These are phyloP conservation scores for Brachionus sp. DNA, from an alignment of 1,140 invertebrate species.

Conservation along the genomic window DNA sequence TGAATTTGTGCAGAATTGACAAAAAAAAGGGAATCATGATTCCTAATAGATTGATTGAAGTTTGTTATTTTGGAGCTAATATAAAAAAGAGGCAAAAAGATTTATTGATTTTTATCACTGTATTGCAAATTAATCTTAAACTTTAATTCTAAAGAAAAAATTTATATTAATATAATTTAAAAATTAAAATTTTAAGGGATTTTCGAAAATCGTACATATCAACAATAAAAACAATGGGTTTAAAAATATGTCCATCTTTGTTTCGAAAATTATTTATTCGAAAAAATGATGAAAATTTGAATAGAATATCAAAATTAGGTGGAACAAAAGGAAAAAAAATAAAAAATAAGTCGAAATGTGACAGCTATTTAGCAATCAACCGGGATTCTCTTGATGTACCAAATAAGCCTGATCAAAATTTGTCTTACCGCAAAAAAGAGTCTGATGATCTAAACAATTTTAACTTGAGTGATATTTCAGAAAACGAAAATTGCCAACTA, in stretches of 20 bases:
- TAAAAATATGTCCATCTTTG: background rate
- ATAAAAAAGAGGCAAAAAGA: too few species aligned
- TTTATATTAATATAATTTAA: background rate
- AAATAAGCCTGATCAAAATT: background rate
- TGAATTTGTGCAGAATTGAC: too few species aligned
- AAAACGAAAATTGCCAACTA: slow-evolving; percentile 16
- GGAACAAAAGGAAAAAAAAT: background rate
- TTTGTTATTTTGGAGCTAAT: too few species aligned
- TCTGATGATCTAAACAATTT: slow-evolving; percentile 3
- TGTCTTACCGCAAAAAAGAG: background rate
- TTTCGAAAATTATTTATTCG: slow-evolving; percentile 5
- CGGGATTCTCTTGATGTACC: background rate
- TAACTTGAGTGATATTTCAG: slow-evolving; percentile 23
- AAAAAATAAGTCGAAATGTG: background rate
- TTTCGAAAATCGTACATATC: slow-evolving; percentile 37
- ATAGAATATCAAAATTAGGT: background rate
- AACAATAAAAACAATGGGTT: background rate
- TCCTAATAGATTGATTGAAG: too few species aligned
- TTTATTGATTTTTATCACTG: too few species aligned
- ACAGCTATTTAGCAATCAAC: background rate
- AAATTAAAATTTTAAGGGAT: background rate
- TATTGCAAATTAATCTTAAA: too few species aligned
- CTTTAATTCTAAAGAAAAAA: background rate
- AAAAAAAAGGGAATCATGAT: too few species aligned
- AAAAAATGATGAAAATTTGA: background rate